Evolutionary conservation across 2,113 vertebrate genomes (phyloP), one percentile per base, ranked within the genome.

Genomic region (Siniperca chuatsi): DNA sequence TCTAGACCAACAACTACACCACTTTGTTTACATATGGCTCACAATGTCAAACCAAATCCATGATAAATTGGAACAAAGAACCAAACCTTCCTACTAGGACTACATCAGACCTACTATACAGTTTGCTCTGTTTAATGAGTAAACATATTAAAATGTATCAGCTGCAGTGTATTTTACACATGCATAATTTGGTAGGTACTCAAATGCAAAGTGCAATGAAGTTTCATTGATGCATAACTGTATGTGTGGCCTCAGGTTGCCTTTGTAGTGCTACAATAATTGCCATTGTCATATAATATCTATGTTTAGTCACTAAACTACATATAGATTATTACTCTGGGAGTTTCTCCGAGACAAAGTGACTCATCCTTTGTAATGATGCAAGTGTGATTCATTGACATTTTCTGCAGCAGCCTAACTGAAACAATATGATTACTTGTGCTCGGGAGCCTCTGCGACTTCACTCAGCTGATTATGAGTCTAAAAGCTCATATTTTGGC

Each of bases 371-470:
- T 82, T 84, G 64, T 85, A 85, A 89, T 61, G 83, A 87, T 74
- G 75, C 71, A 78, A 62, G 48, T 76, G 75, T 85, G 76, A 93
- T 88, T 91, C 80, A 89, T 21, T 88, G 84, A 87, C 82, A 89
- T 90, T 89, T 92, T 70, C 75, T 78, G 77, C 84, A 85, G 80
- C 67, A 78, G 76, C 54, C 37, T 11, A 65, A 83, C 76, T 54
- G 23, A 54, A 81, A 70, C 2, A 46, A 67, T 75, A 65, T 61
- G 20, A 78, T 82, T 48, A 71, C 58, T 75, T 65, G 52, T 75
- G 58, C 81, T 68, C n/a, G 37, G 48, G 62, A 78, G 69, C 60
- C 2, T 62, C 33, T 40, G 50, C 33, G 9, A 55, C 52, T 61
- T 90, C 64, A 71, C 8, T 82, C 70, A n/a, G 60, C 29, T 35